These are phyloP conservation scores for Saguinus imperator DNA, from an alignment of 2,113 vertebrate species.

Conservation along the genomic window DNA sequence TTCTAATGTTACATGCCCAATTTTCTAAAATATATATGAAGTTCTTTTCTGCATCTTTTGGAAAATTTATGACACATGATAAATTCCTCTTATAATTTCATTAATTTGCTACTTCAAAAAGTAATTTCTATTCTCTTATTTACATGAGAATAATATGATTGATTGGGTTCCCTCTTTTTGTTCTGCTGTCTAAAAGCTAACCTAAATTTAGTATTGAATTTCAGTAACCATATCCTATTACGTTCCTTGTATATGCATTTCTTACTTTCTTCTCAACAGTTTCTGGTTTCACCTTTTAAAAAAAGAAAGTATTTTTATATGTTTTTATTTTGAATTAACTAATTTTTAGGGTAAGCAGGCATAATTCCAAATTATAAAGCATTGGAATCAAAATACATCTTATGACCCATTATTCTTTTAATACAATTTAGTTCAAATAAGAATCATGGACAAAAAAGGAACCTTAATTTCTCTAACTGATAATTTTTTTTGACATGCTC, in stretches of 20 bases:
- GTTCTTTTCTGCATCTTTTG: slow-evolving; percentile 16
- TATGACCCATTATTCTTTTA: not conserved
- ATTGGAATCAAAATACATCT: slow-evolving; percentile 30
- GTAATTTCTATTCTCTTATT: not conserved
- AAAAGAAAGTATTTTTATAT: not conserved
- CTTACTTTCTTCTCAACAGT: not conserved
- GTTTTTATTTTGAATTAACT: slow-evolving; percentile 46
- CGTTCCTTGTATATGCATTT: not conserved
- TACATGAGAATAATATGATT: not conserved
- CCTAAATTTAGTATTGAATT: slow-evolving; percentile 1
- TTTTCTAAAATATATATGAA: not conserved
- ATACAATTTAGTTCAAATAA: not conserved
- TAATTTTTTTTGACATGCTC: not conserved
- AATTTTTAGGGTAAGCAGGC: not conserved
- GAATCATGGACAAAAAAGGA: not conserved
- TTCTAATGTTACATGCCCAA: not conserved
- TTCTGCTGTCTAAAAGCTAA: not conserved
- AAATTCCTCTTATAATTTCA: not conserved
- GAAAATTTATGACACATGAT: not conserved
- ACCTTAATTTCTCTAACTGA: slow-evolving; percentile 34
- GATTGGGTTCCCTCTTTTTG: not conserved
- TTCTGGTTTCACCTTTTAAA: not conserved
- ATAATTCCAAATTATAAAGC: slow-evolving; percentile 17
- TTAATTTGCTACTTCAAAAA: not conserved
- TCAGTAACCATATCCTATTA: not conserved